Evolutionary conservation across 2,797 vertebrate species (phyloP).

Genomic region (Meriones psammophilus): DNA sequence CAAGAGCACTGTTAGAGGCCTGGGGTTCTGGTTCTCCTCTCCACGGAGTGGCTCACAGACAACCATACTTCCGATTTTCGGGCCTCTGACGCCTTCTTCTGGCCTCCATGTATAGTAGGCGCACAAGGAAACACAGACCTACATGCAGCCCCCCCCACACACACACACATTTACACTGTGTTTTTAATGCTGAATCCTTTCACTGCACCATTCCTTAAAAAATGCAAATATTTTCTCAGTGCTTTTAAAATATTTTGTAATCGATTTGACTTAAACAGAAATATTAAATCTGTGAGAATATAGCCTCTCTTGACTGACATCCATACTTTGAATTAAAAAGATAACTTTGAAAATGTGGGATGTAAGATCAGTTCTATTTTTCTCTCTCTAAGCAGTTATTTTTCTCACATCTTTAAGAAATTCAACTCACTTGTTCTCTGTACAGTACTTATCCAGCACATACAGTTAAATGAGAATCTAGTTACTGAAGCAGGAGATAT

Average conservation of each 20-base stretch:
- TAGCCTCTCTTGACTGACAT: background rate
- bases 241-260: constrained; percentile 13
- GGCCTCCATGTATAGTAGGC: background rate
- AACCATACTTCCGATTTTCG: background rate
- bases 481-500: constrained; percentile 1
- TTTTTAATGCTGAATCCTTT: background rate
- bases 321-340: background rate
- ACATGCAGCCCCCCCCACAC: too few species aligned
- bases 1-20: background rate
- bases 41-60: background rate
- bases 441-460: background rate
- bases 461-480: constrained; percentile 6
- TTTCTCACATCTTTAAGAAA: background rate
- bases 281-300: constrained; percentile 13
- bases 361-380: background rate
- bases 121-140: background rate
- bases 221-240: too few species aligned
- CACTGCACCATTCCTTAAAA: background rate
- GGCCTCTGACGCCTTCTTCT: background rate
- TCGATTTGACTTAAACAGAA: constrained; percentile 36
- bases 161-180: background rate
- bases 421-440: background rate
- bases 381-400: background rate
- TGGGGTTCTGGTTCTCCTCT: background rate
- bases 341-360: background rate